Percentiles rank a stretch among this genome's conserved stretches.
These are phyloP conservation scores for Aratinga solstitialis DNA, from an alignment of 2,797 vertebrate species.

Conservation along the genomic window DNA sequence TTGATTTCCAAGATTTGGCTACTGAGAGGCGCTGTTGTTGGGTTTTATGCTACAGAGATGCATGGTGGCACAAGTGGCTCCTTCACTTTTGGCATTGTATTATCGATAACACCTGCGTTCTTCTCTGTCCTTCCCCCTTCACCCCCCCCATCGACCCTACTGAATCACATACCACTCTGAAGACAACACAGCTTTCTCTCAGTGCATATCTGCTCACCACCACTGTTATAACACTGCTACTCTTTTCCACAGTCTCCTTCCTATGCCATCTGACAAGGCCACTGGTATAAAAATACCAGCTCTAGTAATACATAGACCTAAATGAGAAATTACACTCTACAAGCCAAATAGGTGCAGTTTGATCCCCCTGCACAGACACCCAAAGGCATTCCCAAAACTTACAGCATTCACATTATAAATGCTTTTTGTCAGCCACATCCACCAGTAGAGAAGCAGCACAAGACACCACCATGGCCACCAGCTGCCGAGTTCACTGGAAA, in stretches of 20 bases:
- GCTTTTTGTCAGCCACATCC: not conserved
- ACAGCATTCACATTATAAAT: not conserved
- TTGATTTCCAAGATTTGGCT: not conserved
- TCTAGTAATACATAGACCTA: not conserved
- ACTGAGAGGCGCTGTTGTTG: not conserved
- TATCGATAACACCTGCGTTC: not conserved
- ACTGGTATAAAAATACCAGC: not conserved
- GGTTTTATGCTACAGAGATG: not conserved
- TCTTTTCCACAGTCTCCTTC: not conserved
- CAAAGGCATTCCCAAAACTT: not conserved
- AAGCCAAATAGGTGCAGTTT: not conserved
- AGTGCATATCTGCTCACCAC: not conserved
- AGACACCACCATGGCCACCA: rapidly evolving
- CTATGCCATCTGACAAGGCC: not conserved
- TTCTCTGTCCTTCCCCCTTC: not conserved
- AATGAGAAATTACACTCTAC: not conserved
- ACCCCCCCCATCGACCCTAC: not conserved
- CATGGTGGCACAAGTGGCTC: rapidly evolving
- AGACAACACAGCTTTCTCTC: not conserved
- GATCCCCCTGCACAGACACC: not conserved
- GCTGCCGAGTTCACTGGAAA: not conserved
- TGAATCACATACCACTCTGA: rapidly evolving
- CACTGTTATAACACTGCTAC: not conserved
- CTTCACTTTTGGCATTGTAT: not conserved
- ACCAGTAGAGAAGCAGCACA: rapidly evolving